These are phyloP conservation scores for Protosalanx chinensis DNA, from an alignment of 2,797 vertebrate species.

Conservation along the genomic window DNA sequence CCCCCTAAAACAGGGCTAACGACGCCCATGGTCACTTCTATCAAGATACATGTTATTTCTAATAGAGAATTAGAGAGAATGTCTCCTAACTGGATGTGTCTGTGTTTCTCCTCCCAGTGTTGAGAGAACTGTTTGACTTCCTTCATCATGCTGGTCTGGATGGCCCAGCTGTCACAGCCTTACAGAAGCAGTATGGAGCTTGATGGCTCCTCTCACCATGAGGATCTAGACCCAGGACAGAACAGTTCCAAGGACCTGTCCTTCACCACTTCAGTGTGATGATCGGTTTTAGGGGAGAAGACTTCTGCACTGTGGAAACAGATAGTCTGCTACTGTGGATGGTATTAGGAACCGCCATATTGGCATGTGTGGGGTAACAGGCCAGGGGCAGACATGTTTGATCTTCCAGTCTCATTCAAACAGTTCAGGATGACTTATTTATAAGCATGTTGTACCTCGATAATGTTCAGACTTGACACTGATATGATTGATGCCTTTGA, in stretches of 20 bases:
- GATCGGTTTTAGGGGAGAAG: neutral
- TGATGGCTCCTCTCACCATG: constrained; percentile 52
- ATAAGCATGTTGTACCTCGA: neutral
- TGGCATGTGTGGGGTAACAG: neutral
- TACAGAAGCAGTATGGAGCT: constrained; percentile 83
- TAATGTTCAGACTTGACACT: neutral
- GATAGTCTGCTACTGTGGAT: neutral
- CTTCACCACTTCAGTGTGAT: too few relatives aligned
- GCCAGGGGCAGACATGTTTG: neutral
- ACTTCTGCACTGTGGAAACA: constrained; percentile 9
- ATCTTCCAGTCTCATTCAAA: neutral
- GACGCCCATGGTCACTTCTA: too few relatives aligned
- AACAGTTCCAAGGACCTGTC: too few relatives aligned
- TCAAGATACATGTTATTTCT: too few relatives aligned
- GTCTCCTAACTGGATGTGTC: neutral
- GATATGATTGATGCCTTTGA: neutral
- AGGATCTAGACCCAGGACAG: neutral
- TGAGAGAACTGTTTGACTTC: constrained; percentile 81
- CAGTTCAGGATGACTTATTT: neutral
- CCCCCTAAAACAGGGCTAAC: too few relatives aligned
- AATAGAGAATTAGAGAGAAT: neutral
- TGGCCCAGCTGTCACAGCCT: constrained; percentile 61
- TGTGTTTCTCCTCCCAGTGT: constrained; percentile 67
- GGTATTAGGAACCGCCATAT: neutral
- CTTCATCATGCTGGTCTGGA: constrained; percentile 74